A percentile compares a stretch with the other conserved stretches of the same genome.
Conservation (phyloP, 2,113 vertebrate species). For the Pseudopipra pipra region DNA sequence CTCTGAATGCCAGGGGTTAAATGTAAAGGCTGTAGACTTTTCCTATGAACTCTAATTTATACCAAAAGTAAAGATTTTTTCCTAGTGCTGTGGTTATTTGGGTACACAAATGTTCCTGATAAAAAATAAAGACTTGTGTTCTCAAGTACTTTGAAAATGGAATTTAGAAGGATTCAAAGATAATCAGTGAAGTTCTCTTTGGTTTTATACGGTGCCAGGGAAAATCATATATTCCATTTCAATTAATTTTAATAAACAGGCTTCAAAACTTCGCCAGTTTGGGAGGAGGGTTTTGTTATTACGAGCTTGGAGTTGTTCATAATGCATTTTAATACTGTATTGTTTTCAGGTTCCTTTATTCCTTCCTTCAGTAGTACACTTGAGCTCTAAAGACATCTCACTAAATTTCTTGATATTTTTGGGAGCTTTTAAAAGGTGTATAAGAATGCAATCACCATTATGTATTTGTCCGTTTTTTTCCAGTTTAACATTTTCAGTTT, state of each 20-base stretch:
- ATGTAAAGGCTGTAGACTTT: constrained; percentile 68
- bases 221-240: background rate
- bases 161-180: background rate
- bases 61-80: background rate
- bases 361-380: background rate
- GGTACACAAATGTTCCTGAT: background rate
- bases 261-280: background rate
- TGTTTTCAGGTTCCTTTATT: background rate
- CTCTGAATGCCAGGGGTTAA: constrained; percentile 79
- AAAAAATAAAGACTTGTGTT: background rate
- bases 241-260: background rate
- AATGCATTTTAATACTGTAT: background rate
- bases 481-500: background rate
- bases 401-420: background rate
- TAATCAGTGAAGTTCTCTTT: background rate
- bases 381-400: background rate
- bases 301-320: background rate
- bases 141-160: background rate
- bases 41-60: background rate
- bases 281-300: background rate
- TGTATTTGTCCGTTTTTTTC: background rate
- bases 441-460: background rate
- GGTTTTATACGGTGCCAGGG: background rate
- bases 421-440: background rate
- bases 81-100: background rate